Percentiles rank a stretch among this genome's conserved stretches.
Evolutionary conservation across 2,888 invertebrate genomes (phyloP).

Genomic region (Arctia plantaginis): DNA sequence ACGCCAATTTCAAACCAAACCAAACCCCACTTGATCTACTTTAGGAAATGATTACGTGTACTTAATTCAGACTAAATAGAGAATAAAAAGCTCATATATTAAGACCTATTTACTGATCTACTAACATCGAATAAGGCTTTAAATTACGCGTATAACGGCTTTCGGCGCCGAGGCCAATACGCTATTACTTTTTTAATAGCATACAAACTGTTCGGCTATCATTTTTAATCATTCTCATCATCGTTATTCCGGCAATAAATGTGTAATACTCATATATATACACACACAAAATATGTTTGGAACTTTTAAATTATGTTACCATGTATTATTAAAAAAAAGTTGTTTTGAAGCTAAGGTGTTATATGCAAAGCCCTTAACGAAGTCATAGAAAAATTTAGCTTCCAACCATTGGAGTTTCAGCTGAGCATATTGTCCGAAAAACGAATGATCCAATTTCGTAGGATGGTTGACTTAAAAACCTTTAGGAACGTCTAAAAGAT

Average conservation of each 20-base stretch:
- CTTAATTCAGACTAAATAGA: not conserved
- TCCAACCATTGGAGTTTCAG: slow-evolving; percentile 39
- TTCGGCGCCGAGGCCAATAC: slow-evolving; percentile 5
- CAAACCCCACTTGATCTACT: not conserved
- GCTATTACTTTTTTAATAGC: slow-evolving; percentile 8
- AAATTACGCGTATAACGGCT: slow-evolving; percentile 9
- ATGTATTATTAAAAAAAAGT: not conserved
- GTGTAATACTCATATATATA: not conserved
- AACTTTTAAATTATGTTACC: not conserved
- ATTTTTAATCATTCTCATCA: slow-evolving; percentile 16
- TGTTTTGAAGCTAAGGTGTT: slow-evolving; percentile 1
- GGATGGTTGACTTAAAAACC: slow-evolving; percentile 55
- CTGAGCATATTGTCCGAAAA: slow-evolving; percentile 58
- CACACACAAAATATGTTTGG: not conserved
- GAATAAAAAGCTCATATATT: not conserved
- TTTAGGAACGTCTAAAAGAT: slow-evolving; percentile 41
- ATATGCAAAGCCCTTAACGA: slow-evolving; percentile 43
- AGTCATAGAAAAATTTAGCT: slow-evolving; percentile 47
- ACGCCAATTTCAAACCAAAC: not conserved
- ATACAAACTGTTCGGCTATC: slow-evolving; percentile 13
- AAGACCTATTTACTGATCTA: not conserved
- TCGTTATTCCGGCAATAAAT: not conserved
- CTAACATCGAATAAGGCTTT: slow-evolving; percentile 8
- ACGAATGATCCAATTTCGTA: slow-evolving; percentile 65
- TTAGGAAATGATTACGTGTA: not conserved